Evolutionary conservation across 2,113 vertebrate species (phyloP).

Genomic region (Melanerpes aurifrons): DNA sequence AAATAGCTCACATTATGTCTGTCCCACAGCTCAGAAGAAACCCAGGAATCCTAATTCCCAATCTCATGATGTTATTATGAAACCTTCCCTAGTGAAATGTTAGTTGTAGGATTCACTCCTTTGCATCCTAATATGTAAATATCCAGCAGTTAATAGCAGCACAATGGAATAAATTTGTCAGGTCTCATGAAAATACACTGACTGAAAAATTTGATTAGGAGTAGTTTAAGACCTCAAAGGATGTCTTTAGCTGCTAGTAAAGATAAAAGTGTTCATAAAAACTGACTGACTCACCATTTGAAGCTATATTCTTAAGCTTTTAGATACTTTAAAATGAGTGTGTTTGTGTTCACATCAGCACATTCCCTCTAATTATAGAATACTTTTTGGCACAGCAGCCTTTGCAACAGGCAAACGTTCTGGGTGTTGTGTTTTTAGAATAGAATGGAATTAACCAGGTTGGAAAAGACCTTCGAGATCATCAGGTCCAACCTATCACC

Average conservation of each 20-base stretch:
- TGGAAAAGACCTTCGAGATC: too few species aligned
- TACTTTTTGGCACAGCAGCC: background rate
- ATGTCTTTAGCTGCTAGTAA: slow-evolving; percentile 9
- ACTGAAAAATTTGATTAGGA: slow-evolving; percentile 32
- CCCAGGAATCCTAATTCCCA: background rate
- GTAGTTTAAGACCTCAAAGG: slow-evolving; percentile 22
- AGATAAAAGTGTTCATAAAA: slow-evolving; percentile 47
- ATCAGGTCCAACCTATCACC: too few species aligned
- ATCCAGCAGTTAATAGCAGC: slow-evolving; percentile 6
- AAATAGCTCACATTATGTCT: background rate
- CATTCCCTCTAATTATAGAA: slow-evolving; percentile 16
- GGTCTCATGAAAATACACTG: slow-evolving; percentile 24
- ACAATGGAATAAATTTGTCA: slow-evolving; percentile 2
- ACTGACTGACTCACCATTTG: slow-evolving; percentile 4
- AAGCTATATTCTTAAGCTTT: slow-evolving; percentile 22
- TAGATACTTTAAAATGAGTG: background rate
- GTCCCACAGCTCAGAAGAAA: background rate
- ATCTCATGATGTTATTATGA: background rate
- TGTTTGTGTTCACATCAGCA: background rate
- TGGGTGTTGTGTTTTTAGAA: background rate
- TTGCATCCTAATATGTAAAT: slow-evolving; percentile 23
- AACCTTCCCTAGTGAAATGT: background rate
- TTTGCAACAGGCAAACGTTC: slow-evolving; percentile 14
- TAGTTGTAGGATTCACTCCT: background rate
- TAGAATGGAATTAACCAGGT: too few species aligned